Evolutionary conservation across 2,113 vertebrate genomes (phyloP), one percentile per base, ranked within the genome.

Genomic region (Vulpes lagopus): DNA sequence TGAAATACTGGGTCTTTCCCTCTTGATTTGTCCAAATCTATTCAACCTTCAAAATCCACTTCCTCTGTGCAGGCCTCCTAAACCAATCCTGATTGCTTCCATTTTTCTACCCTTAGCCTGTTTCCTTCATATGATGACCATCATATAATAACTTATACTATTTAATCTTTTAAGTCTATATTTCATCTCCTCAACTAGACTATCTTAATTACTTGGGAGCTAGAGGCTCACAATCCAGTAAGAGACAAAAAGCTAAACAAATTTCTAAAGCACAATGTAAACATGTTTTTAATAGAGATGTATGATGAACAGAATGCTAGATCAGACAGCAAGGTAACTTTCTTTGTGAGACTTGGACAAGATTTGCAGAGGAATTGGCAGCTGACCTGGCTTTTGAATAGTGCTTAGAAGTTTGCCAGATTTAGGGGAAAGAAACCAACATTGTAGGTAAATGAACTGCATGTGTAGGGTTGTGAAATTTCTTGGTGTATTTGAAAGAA

Each of bases 401-500:
- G 51, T 93, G 53, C 81, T 88, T 95, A 91, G 11, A 93, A 71
- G n/a, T 55, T 78, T 89, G 12, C 15, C 74, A 92, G 73, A 87
- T 64, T 5, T 25, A 83, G 30, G 2, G 6, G 35, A 79, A 96
- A 88, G 22, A 53, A 74, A 80, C 0, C 62, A 51, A 87, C 57
- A 84, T 25, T 91, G 25, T 35, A 89, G 16, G 15, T 83, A 91
- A 96, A 84, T 23, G 15, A 95, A 60, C 4, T 76, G 1, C 80
- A 76, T 59, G 43, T 80, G 2, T 83, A 79, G 19, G 49, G 1
- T 62, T 90, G 51, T 79, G 49, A 81, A 96, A 91, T 22, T 69
- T 11, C 32, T 60, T 93, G 49, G 5, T 83, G 3, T 57, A 60
- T 16, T 80, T 90, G 25, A 57, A 51, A 20, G 4, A 74, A 95